These are phyloP conservation scores for Ranitomeya imitator DNA, from an alignment of 2,113 vertebrate species.

Conservation along the genomic window DNA sequence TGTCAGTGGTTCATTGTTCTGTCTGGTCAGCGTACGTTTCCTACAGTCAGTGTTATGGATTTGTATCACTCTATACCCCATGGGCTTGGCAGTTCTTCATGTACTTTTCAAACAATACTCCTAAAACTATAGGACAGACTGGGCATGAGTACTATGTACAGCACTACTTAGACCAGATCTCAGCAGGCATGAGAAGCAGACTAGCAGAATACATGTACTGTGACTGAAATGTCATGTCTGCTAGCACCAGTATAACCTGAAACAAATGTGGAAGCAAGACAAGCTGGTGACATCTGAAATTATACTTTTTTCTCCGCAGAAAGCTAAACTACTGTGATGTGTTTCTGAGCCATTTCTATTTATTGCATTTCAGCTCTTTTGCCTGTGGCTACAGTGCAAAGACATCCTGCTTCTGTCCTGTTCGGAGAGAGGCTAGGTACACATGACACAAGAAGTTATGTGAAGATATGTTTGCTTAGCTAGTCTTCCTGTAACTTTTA, in stretches of 20 bases:
- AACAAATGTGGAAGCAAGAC: slow-evolving; percentile 16
- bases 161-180: not conserved
- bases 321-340: slow-evolving; percentile 28
- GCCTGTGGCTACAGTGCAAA: slow-evolving; percentile 36
- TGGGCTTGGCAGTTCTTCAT: not conserved
- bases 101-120: not conserved
- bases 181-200: not conserved
- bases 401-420: slow-evolving; percentile 43
- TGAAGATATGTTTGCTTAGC: not conserved
- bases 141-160: not conserved
- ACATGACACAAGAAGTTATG: slow-evolving; percentile 16
- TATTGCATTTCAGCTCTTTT: slow-evolving; percentile 31
- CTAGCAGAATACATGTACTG: not conserved
- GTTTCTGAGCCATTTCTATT: slow-evolving; percentile 38
- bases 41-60: not conserved
- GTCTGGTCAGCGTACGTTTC: no score
- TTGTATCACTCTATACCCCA: not conserved
- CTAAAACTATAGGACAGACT: not conserved
- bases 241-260: slow-evolving; percentile 17
- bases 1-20: no score
- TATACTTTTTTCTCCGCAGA: slow-evolving; percentile 14
- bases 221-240: slow-evolving; percentile 18
- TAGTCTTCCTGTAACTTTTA: not conserved
- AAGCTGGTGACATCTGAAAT: slow-evolving; percentile 34
- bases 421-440: slow-evolving; percentile 1